Conservation (phyloP, 2,797 vertebrate species). For the Argentina silus region DNA sequence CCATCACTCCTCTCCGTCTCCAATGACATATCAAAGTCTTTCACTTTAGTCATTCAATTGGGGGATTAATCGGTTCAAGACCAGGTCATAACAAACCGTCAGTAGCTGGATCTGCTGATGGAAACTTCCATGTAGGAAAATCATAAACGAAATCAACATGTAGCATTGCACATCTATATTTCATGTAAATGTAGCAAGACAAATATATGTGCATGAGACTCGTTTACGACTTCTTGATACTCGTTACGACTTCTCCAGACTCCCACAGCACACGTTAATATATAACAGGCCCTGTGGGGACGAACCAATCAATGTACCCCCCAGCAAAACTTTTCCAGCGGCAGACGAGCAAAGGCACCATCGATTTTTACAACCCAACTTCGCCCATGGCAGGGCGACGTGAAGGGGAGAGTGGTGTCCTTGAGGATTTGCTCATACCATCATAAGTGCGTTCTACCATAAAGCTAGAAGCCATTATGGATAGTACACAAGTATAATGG, state of each 20-base stretch:
- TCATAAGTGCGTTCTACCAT: constrained; percentile 40
- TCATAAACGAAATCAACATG: background rate
- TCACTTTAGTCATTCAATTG: no score
- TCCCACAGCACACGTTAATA: background rate
- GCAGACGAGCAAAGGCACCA: constrained; percentile 18
- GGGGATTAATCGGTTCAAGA: no score
- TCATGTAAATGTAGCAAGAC: background rate
- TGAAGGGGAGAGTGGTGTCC: constrained; percentile 35
- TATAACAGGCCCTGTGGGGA: constrained; percentile 3
- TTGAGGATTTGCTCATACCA: constrained; percentile 44
- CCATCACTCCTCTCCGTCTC: no score
- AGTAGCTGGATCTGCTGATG: background rate
- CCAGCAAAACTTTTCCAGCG: background rate
- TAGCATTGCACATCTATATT: background rate
- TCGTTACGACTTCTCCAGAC: background rate
- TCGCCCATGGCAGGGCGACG: constrained; percentile 9
- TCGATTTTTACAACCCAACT: constrained; percentile 15
- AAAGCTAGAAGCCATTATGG: constrained; percentile 21
- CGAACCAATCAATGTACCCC: constrained; percentile 7
- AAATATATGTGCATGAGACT: background rate
- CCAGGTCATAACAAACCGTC: no score
- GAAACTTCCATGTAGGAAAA: background rate
- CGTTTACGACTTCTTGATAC: background rate
- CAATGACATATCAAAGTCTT: no score
- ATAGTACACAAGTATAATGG: constrained; percentile 36